Conservation (phyloP, 2,113 vertebrate species). For the Pardalotus punctatus region DNA sequence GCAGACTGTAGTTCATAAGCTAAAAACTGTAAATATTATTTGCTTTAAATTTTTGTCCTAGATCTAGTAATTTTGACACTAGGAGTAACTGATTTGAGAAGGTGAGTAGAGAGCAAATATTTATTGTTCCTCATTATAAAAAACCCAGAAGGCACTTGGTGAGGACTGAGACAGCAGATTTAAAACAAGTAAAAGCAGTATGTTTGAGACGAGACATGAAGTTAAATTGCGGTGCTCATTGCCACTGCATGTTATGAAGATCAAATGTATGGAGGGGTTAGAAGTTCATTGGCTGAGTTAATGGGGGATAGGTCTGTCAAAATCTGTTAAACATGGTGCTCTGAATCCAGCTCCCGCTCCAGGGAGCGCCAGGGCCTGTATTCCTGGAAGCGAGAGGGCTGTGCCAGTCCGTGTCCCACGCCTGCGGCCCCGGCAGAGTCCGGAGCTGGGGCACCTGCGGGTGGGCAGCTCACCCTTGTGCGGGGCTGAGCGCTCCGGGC, state of each 20-base stretch:
- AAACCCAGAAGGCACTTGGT: background rate
- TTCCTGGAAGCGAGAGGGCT: background rate
- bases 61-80: background rate
- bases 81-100: background rate
- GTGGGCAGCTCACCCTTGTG: fast-evolving
- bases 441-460: background rate
- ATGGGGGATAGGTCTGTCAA: background rate
- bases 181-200: background rate
- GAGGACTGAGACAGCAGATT: background rate
- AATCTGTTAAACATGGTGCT: background rate
- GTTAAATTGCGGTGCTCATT: background rate
- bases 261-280: background rate
- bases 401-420: fast-evolving
- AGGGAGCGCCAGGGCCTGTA: background rate
- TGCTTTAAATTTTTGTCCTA: background rate
- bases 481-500: background rate
- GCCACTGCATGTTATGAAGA: background rate
- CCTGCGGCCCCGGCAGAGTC: background rate
- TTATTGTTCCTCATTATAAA: background rate
- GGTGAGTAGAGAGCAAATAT: background rate
- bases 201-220: background rate
- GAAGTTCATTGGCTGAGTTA: background rate
- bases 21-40: background rate
- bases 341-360: background rate
- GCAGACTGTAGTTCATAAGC: background rate